Evolutionary conservation across 2,797 vertebrate species (phyloP).

Genomic region (Falco biarmicus): DNA sequence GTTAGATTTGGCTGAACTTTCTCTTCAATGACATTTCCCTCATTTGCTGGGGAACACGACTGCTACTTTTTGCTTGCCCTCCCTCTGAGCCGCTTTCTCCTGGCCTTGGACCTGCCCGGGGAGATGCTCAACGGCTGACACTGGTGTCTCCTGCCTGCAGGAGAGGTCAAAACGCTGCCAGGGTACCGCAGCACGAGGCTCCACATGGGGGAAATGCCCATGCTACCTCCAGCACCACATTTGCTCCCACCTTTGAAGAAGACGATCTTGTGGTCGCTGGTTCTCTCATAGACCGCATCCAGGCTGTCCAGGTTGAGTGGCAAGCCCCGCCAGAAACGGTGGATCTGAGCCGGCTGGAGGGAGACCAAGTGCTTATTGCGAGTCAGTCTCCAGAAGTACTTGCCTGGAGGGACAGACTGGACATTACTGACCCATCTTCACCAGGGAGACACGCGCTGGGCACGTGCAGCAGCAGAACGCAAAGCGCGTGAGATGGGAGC

Average conservation of each 20-base stretch:
- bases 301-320: conserved; percentile 89
- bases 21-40: not conserved
- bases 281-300: conserved; percentile 92
- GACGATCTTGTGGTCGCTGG: conserved; percentile 92
- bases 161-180: not conserved
- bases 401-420: conserved; percentile 80
- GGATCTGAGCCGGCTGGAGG: conserved; percentile 90
- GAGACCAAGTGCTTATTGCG: conserved; percentile 95
- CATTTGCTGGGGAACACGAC: not conserved
- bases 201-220: rapidly evolving
- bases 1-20: not conserved
- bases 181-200: rapidly evolving
- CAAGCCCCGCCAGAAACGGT: conserved; percentile 95
- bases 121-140: not conserved
- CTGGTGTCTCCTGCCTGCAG: not conserved
- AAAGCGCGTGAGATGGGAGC: not conserved
- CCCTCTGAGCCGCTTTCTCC: not conserved
- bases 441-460: rapidly evolving
- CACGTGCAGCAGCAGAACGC: not conserved
- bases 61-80: not conserved
- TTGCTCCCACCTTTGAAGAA: conserved; percentile 91
- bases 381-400: conserved; percentile 95
- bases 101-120: not conserved
- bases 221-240: rapidly evolving
- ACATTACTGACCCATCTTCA: not conserved